Percentiles rank a stretch among this genome's conserved stretches.
Conservation (phyloP, 1,140 invertebrate genomes). For the Drosophila lacteicornis region DNA sequence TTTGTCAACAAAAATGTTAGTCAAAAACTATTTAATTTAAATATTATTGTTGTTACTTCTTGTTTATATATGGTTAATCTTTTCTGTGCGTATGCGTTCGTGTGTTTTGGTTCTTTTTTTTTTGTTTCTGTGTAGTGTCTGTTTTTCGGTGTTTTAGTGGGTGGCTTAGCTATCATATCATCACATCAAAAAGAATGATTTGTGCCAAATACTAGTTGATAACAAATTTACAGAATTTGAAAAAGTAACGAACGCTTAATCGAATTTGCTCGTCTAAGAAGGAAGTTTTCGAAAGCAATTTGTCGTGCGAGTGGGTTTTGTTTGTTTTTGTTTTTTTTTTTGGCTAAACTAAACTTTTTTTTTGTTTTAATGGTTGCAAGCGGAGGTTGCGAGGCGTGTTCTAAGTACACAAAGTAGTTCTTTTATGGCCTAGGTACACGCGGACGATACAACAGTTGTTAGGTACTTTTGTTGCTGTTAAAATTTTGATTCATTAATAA, state of each 20-base stretch:
- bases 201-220: conserved; percentile 49
- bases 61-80: conserved; percentile 15
- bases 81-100: conserved; percentile 15
- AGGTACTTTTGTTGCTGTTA: background rate
- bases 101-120: conserved; percentile 7
- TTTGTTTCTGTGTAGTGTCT: conserved; percentile 15
- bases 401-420: conserved; percentile 11
- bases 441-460: conserved; percentile 7
- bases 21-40: conserved; percentile 40
- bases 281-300: conserved; percentile 32
- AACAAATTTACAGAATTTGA: conserved; percentile 33
- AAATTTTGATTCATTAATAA: background rate
- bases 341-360: conserved; percentile 22
- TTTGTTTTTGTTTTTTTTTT: conserved; percentile 3
- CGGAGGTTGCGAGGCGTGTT: conserved; percentile 27
- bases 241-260: conserved; percentile 12
- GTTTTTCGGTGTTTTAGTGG: conserved; percentile 25
- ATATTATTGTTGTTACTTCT: conserved; percentile 6
- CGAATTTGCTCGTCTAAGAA: conserved; percentile 32
- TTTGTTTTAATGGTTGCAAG: conserved; percentile 13
- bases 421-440: conserved; percentile 15
- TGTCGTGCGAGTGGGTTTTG: conserved; percentile 15
- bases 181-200: conserved; percentile 65
- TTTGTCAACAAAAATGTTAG: conserved; percentile 14
- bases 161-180: conserved; percentile 39